A percentile compares a stretch with the other conserved stretches of the same genome.
These are phyloP conservation scores for Torymus tubicola DNA, from an alignment of 2,888 invertebrate genomes.

Conservation along the genomic window DNA sequence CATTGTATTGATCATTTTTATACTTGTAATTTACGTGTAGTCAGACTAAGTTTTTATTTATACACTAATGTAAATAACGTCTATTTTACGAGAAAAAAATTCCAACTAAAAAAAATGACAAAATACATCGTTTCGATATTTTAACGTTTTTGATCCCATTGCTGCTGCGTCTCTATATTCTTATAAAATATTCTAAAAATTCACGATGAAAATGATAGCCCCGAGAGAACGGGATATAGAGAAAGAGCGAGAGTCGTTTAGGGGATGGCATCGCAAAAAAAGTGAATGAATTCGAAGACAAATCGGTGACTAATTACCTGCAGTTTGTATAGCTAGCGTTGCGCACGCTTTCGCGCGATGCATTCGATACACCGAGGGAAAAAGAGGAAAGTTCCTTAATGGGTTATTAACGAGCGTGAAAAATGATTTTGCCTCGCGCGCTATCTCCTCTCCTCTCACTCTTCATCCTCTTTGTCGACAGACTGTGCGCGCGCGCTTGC, in stretches of 20 bases:
- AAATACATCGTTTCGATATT: no score
- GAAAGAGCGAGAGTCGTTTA: background rate
- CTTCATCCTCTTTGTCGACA: background rate
- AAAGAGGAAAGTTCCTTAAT: slow-evolving; percentile 42
- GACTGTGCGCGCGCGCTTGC: background rate
- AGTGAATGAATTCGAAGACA: slow-evolving; percentile 24
- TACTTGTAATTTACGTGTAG: no score
- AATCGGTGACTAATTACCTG: slow-evolving; percentile 45
- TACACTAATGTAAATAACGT: no score
- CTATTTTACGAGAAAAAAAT: no score
- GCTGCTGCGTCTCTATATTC: background rate
- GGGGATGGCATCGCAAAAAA: background rate
- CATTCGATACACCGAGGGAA: slow-evolving; percentile 35
- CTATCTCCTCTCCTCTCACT: background rate
- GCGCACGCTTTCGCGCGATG: background rate
- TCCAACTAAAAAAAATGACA: no score
- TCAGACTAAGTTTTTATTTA: no score
- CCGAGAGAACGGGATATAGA: background rate
- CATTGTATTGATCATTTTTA: no score
- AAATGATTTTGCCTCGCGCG: slow-evolving; percentile 9
- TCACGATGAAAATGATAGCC: background rate
- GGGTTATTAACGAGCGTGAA: slow-evolving; percentile 47
- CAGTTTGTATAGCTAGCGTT: slow-evolving; percentile 8
- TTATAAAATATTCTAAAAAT: slow-evolving; percentile 4
- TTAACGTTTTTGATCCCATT: no score